A percentile compares a stretch with the other conserved stretches of the same genome.
Evolutionary conservation across 2,113 vertebrate species (phyloP).

Genomic region (Agapornis roseicollis): DNA sequence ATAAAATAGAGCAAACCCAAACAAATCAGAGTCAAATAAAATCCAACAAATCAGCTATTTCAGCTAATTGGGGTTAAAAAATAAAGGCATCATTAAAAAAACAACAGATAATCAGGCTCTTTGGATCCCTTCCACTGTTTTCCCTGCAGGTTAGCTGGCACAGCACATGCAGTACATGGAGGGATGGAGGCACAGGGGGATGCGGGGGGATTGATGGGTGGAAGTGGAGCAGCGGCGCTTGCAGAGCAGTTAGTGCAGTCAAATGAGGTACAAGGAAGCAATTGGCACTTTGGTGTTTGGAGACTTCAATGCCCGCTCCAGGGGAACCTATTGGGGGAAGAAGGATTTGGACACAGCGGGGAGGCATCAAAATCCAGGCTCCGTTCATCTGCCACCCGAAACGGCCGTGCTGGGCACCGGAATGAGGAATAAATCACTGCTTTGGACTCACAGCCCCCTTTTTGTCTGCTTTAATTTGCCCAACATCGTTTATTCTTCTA

Average conservation of each 20-base stretch:
- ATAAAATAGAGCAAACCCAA: not conserved
- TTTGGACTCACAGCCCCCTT: not conserved
- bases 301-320: not conserved
- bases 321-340: not conserved
- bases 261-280: not conserved
- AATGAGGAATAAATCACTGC: not conserved
- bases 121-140: not conserved
- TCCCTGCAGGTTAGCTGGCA: not conserved
- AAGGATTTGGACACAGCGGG: not conserved
- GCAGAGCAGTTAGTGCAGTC: not conserved
- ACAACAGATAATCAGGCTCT: not conserved
- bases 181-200: not conserved
- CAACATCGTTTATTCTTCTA: not conserved
- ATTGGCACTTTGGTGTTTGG: not conserved
- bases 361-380: not conserved
- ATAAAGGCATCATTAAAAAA: not conserved
- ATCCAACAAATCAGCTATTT: not conserved
- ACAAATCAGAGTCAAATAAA: not conserved
- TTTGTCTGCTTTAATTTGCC: not conserved
- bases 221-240: rapidly evolving
- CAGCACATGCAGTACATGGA: not conserved
- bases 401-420: not conserved
- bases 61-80: not conserved
- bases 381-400: not conserved
- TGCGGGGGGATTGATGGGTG: not conserved